Base-by-base conservation (phyloP, 2,113 vertebrate genomes). In the Melanocharis versteri region DNA sequence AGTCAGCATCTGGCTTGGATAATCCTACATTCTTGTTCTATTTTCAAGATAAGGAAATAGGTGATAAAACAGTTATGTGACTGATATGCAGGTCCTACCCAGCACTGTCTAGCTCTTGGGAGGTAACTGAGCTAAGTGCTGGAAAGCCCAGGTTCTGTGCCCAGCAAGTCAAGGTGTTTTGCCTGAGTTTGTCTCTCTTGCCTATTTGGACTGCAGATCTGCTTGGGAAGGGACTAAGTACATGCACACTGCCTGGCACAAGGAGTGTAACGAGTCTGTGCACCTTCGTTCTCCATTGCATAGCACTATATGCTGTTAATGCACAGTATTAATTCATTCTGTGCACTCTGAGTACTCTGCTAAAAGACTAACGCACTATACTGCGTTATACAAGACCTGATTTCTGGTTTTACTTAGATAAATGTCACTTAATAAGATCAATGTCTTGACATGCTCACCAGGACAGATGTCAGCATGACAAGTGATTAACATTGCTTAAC, bases 1-100 rank as follows among this genome's bases (percentile, higher is more conserved):
- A 92, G 88, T 93, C 87, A 96, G 48, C 51, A 60, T 53, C 82
- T 96, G 93, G 71, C 85, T 93, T 87, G 69, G 35, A 30, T 78
- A 70, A 62, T 56, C 58, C 62, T 83, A 39, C 27, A 42, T 93
- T 94, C 58, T 64, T 96, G 5, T 82, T 85, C 26, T 66, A 78
- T 83, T 94, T 90, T 76, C 70, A 73, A 96, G 96, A 96, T 90
- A 83, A 95, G 71, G 88, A 86, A 94, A 78, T 11, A 75, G 68
- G 50, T 92, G 57, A 95, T 92, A 81, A 81, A 96, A 94, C 51
- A 47, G 48, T 90, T 88, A 53, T 26, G 60, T 94, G 91, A 65
- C 66, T 87, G 79, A 96, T 92, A 85, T 23, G 60, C 69, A 92
- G 69, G 84, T 91, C 27, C 79, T 92, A 42, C 31, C 33, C 76